A percentile compares a stretch with the other conserved stretches of the same genome.
These are phyloP conservation scores for Chirona hameri DNA, from an alignment of 2,888 invertebrate genomes.

Conservation along the genomic window DNA sequence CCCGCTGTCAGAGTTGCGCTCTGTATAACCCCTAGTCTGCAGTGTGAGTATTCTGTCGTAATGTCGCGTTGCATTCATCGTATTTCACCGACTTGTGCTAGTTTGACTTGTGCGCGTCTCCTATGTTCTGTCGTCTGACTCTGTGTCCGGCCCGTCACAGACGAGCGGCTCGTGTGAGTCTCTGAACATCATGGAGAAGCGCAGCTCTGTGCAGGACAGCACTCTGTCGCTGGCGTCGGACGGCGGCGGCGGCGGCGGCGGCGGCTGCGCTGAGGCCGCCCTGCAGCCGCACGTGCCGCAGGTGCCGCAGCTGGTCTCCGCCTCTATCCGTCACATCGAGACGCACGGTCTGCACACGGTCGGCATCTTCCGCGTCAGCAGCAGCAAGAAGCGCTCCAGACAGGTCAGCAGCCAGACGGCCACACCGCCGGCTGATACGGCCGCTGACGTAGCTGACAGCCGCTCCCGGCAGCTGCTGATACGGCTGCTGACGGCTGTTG, in stretches of 20 bases:
- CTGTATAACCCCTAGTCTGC: no score
- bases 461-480: no score
- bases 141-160: constrained; percentile 14
- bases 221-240: constrained; percentile 43
- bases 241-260: constrained; percentile 34
- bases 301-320: constrained; percentile 72
- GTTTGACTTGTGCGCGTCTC: no score
- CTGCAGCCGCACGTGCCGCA: constrained; percentile 48
- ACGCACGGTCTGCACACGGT: constrained; percentile 74
- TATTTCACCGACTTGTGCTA: no score
- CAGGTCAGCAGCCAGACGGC: constrained; percentile 58
- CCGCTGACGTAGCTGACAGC: background rate
- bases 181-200: constrained; percentile 40
- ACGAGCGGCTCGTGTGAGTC: constrained; percentile 41
- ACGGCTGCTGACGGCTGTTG: no score
- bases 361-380: constrained; percentile 87
- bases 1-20: no score
- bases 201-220: constrained; percentile 43
- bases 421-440: background rate
- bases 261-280: constrained; percentile 44
- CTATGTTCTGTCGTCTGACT: no score
- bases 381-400: constrained; percentile 85
- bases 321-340: constrained; percentile 78
- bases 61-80: no score
- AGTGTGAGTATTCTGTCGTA: no score